Percentiles rank a stretch among this genome's conserved stretches.
Conservation (phyloP, 2,113 vertebrate species). For the Protobothrops mucrosquamatus region DNA sequence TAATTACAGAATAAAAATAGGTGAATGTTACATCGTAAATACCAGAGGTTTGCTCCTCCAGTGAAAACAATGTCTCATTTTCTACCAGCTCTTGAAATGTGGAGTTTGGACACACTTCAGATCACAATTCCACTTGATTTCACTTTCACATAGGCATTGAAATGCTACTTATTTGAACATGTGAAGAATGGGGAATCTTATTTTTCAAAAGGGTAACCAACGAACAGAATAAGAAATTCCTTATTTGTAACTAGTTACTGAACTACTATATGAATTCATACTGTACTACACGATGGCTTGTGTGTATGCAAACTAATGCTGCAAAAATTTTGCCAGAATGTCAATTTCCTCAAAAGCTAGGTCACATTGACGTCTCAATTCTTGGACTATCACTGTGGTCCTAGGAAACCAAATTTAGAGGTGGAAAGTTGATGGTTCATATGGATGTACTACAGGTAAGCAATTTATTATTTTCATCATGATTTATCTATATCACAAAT, state of each 20-base stretch:
- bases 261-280: background rate
- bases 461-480: background rate
- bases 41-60: background rate
- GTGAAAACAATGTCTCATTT: background rate
- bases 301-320: background rate
- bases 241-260: background rate
- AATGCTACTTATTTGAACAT: background rate
- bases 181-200: background rate
- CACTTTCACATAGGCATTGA: background rate
- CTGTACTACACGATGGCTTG: background rate
- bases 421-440: background rate
- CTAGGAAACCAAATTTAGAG: background rate
- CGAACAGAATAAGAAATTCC: background rate
- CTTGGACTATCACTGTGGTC: background rate
- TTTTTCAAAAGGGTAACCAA: background rate
- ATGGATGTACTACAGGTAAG: background rate
- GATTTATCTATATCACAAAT: background rate
- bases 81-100: background rate
- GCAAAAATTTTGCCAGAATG: background rate
- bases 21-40: background rate
- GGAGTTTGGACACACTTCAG: background rate
- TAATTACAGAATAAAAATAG: background rate
- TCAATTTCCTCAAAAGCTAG: background rate
- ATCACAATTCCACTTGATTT: background rate
- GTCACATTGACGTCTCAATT: background rate